Percentiles rank a stretch among this genome's conserved stretches.
Evolutionary conservation across 2,797 vertebrate species (phyloP).

Genomic region (Ptychadena robeensis): DNA sequence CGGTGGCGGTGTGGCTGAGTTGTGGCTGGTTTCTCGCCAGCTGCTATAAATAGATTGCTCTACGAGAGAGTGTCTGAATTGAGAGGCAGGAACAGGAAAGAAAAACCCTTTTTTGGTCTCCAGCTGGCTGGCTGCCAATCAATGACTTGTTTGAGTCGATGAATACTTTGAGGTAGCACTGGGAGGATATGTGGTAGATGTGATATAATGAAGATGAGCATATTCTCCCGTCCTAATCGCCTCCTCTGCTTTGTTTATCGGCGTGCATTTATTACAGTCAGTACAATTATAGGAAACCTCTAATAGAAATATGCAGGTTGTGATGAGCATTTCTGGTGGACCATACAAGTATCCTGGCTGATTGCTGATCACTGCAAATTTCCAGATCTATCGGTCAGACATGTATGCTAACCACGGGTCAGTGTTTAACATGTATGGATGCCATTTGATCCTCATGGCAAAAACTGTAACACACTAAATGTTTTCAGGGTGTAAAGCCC

Average conservation of each 20-base stretch:
- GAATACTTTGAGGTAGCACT: constrained; percentile 73
- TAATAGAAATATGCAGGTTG: background rate
- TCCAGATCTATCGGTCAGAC: no score
- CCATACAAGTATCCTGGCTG: no score
- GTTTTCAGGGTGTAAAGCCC: no score
- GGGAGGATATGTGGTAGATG: constrained; percentile 61
- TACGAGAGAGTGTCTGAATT: constrained; percentile 75
- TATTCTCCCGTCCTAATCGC: background rate
- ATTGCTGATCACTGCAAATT: no score
- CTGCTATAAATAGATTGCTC: constrained; percentile 81
- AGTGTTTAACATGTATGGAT: no score
- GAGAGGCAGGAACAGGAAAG: constrained; percentile 73
- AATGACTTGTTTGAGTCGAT: constrained; percentile 69
- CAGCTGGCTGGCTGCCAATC: constrained; percentile 77
- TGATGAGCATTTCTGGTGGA: no score
- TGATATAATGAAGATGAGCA: background rate
- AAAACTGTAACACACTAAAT: no score
- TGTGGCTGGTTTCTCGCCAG: constrained; percentile 79
- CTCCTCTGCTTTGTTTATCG: background rate
- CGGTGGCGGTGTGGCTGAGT: constrained; percentile 72
- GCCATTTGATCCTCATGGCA: no score
- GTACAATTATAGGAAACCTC: background rate
- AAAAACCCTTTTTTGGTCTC: constrained; percentile 77
- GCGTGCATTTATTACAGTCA: background rate
- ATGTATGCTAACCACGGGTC: no score